phyloP scores from a whole-genome alignment of 2,797 vertebrate genomes.

The Darevskia mixta region DNA sequence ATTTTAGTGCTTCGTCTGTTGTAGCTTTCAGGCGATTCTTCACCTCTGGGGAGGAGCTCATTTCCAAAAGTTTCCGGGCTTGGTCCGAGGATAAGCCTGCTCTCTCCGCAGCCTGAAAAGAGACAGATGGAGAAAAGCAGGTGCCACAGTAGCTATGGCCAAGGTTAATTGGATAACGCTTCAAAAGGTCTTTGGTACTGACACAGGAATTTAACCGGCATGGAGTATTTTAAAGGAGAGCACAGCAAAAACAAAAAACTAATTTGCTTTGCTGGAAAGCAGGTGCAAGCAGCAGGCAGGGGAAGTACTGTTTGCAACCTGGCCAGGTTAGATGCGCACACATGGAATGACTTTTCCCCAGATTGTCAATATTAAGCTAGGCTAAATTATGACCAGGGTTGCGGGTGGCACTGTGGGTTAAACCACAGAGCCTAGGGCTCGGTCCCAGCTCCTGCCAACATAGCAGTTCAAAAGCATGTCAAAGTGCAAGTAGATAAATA shows the following conservation, averaged over 20 bases:
- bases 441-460: too few species aligned
- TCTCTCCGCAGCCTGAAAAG: slow-evolving; percentile 83
- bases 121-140: not conserved
- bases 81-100: slow-evolving; percentile 84
- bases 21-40: slow-evolving; percentile 86
- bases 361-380: not conserved
- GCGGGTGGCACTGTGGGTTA: too few species aligned
- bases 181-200: not conserved
- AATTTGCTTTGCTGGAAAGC: not conserved
- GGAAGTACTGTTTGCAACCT: rapidly evolving
- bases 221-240: not conserved
- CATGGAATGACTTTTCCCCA: not conserved
- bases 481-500: too few species aligned
- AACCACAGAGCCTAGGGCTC: too few species aligned
- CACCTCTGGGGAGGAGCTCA: slow-evolving; percentile 78
- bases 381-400: too few species aligned
- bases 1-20: slow-evolving; percentile 83
- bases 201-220: not conserved
- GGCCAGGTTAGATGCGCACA: not conserved
- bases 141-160: too few species aligned
- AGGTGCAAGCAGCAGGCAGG: not conserved
- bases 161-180: not conserved
- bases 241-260: not conserved
- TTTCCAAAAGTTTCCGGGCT: slow-evolving; percentile 77
- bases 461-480: too few species aligned